A percentile compares a stretch with the other conserved stretches of the same genome.
phyloP scores from a whole-genome alignment of 37 sponge, comb jelly and placozoan genomes.

The Beroe ovata region DNA sequence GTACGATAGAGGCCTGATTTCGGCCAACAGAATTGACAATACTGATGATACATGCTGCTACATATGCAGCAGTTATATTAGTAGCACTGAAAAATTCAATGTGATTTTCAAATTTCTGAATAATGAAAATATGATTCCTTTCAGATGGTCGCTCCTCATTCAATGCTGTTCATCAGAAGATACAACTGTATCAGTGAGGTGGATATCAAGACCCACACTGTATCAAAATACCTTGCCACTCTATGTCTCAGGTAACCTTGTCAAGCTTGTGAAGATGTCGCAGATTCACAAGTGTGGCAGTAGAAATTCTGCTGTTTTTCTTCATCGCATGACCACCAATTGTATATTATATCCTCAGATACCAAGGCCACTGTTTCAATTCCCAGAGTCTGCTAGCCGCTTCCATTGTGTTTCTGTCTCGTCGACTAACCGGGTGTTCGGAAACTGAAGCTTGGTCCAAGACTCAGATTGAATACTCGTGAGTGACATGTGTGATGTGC shows the following conservation, averaged over 20 bases:
- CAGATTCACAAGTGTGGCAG: too few relatives aligned
- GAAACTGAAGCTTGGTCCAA: slow-evolving; percentile 10
- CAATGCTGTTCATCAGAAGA: slow-evolving; percentile 58
- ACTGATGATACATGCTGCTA: too few relatives aligned
- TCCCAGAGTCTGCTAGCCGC: slow-evolving; percentile 25
- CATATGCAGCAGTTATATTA: too few relatives aligned
- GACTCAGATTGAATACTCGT: slow-evolving; percentile 2
- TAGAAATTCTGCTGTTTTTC: too few relatives aligned
- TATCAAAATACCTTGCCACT: slow-evolving; percentile 50
- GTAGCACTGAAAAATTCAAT: too few relatives aligned
- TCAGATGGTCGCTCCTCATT: slow-evolving; percentile 47
- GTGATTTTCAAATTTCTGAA: too few relatives aligned
- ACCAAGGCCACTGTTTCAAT: not conserved
- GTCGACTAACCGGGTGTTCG: not conserved
- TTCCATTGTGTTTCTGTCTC: not conserved
- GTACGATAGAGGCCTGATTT: too few relatives aligned
- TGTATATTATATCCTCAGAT: not conserved
- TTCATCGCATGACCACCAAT: too few relatives aligned
- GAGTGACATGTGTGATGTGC: not conserved
- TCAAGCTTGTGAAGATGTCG: too few relatives aligned
- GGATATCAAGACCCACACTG: not conserved
- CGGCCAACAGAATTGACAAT: too few relatives aligned
- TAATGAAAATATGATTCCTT: not conserved
- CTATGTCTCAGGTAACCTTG: slow-evolving; percentile 14
- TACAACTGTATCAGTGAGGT: not conserved